These are phyloP conservation scores for Myodes glareolus DNA, from an alignment of 2,113 vertebrate genomes.

Conservation along the genomic window DNA sequence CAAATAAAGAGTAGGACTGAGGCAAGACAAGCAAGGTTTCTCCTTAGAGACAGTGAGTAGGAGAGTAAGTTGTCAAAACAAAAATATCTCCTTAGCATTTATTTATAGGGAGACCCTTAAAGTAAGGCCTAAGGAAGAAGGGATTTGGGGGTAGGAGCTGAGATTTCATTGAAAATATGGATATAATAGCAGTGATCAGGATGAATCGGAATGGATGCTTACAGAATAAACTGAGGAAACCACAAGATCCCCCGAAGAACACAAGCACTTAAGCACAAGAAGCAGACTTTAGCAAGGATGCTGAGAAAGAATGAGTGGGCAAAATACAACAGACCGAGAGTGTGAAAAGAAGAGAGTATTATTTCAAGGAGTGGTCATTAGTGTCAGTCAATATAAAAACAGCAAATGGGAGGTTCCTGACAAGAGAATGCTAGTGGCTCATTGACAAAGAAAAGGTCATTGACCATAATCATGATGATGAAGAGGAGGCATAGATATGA, in stretches of 20 bases:
- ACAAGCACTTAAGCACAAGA: neutral
- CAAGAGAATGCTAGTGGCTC: conserved; percentile 1
- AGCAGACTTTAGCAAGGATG: neutral
- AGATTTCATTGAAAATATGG: neutral
- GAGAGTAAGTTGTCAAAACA: neutral
- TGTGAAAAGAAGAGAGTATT: neutral
- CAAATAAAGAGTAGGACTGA: neutral
- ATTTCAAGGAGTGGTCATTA: neutral
- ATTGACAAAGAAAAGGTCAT: neutral
- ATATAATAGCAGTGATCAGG: neutral
- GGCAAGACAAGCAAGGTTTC: neutral
- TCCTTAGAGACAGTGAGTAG: neutral
- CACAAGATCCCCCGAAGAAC: neutral
- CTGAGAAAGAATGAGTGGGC: neutral
- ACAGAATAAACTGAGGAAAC: neutral
- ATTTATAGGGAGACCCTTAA: neutral
- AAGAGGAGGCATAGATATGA: neutral
- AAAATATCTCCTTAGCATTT: neutral
- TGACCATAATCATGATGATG: neutral
- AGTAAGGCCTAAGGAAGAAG: neutral
- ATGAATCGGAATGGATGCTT: neutral
- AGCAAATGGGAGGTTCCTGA: neutral
- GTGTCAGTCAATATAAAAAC: neutral
- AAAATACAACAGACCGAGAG: neutral
- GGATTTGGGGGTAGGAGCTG: neutral